phyloP scores from a whole-genome alignment of 92 coral and sea anemone genomes.

The Virgularia gustaviana region DNA sequence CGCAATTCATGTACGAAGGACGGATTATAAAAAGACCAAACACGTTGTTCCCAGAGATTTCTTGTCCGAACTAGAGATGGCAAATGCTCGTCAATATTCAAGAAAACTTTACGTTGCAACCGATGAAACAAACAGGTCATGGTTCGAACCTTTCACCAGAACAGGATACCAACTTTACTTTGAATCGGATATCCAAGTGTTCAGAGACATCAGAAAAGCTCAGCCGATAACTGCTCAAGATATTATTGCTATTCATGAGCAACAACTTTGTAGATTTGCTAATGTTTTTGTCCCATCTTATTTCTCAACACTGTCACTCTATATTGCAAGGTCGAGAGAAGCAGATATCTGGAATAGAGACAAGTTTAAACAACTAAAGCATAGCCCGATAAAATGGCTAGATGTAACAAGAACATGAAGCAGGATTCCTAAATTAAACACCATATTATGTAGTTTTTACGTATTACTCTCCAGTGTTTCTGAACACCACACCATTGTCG shows the following conservation, averaged over 20 bases:
- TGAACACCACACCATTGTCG: no score
- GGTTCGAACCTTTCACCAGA: constrained; percentile 77
- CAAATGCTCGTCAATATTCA: constrained; percentile 52
- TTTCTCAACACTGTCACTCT: constrained; percentile 82
- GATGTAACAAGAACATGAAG: no score
- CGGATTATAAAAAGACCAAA: constrained; percentile 71
- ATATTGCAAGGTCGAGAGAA: constrained; percentile 64
- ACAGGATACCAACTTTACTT: constrained; percentile 76
- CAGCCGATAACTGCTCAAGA: constrained; percentile 51
- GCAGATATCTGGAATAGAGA: constrained; percentile 63
- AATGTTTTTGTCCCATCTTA: constrained; percentile 71
- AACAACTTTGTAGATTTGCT: constrained; percentile 79
- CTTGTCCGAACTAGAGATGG: constrained; percentile 43
- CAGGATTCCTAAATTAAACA: no score
- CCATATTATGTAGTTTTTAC: no score
- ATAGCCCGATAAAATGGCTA: constrained; percentile 59
- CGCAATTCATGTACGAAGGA: constrained; percentile 84
- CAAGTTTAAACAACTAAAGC: constrained; percentile 48
- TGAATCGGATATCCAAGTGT: constrained; percentile 57
- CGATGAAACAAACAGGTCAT: constrained; percentile 69
- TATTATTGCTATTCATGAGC: constrained; percentile 76
- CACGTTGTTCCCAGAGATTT: constrained; percentile 57
- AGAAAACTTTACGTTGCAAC: constrained; percentile 83
- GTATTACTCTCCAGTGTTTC: no score
- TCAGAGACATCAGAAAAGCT: neutral